Percentiles rank a stretch among this genome's conserved stretches.
phyloP scores from a whole-genome alignment of 2,113 vertebrate genomes.

The Delphinus delphis region DNA sequence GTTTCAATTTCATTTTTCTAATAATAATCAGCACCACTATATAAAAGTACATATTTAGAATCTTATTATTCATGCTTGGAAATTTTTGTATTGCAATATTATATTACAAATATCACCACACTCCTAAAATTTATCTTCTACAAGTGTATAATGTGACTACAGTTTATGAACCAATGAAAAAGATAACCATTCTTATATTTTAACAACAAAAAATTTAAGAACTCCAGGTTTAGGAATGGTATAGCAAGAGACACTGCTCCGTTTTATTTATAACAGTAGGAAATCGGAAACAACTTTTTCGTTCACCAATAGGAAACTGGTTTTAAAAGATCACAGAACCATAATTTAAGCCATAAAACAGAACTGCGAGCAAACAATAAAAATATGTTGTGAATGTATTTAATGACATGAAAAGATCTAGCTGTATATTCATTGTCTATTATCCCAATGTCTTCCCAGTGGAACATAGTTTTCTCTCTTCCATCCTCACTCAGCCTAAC shows the following conservation, averaged over 20 bases:
- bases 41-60: neutral
- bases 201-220: neutral
- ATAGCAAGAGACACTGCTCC: neutral
- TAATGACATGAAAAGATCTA: neutral
- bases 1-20: neutral
- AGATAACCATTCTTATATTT: neutral
- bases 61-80: neutral
- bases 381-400: neutral
- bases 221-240: neutral
- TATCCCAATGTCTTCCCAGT: neutral
- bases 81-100: neutral
- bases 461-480: neutral
- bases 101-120: neutral
- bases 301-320: neutral
- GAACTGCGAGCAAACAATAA: constrained; percentile 1
- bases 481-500: neutral
- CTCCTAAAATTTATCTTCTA: neutral
- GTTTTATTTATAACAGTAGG: constrained; percentile 58
- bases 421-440: neutral
- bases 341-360: constrained; percentile 22
- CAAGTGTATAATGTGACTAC: neutral
- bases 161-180: constrained; percentile 13
- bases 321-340: constrained; percentile 23
- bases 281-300: constrained; percentile 22
- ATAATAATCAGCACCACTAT: neutral